phyloP scores from a whole-genome alignment of 2,888 invertebrate genomes.

The Poecilus cupreus region DNA sequence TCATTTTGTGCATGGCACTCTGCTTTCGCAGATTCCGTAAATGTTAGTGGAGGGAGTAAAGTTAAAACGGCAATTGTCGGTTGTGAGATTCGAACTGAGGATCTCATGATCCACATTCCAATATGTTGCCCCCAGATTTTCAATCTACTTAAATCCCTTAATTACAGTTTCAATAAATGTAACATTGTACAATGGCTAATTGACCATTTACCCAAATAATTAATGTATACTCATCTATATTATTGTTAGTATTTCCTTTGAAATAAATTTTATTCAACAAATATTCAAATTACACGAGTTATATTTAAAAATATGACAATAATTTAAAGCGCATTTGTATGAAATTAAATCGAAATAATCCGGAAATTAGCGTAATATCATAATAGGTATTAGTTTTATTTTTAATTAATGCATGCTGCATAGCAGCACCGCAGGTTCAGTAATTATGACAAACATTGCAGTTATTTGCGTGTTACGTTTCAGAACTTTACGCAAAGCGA shows the following conservation, averaged over 20 bases:
- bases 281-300: neutral
- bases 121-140: too few relatives aligned
- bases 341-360: neutral
- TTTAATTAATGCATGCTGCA: constrained; percentile 5
- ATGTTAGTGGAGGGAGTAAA: too few relatives aligned
- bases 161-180: too few relatives aligned
- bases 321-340: neutral
- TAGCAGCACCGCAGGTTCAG: neutral
- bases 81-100: too few relatives aligned
- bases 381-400: constrained; percentile 6
- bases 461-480: neutral
- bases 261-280: neutral
- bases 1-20: too few relatives aligned
- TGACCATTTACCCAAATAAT: too few relatives aligned
- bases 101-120: too few relatives aligned
- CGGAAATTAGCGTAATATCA: neutral
- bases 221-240: neutral
- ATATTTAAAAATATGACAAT: neutral
- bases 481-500: neutral
- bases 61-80: too few relatives aligned
- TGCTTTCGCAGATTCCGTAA: too few relatives aligned
- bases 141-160: too few relatives aligned
- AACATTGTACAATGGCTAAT: too few relatives aligned
- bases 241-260: neutral
- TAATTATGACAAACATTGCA: neutral